phyloP scores from a whole-genome alignment of 2,888 invertebrate species.

The Drosophila neutralis region DNA sequence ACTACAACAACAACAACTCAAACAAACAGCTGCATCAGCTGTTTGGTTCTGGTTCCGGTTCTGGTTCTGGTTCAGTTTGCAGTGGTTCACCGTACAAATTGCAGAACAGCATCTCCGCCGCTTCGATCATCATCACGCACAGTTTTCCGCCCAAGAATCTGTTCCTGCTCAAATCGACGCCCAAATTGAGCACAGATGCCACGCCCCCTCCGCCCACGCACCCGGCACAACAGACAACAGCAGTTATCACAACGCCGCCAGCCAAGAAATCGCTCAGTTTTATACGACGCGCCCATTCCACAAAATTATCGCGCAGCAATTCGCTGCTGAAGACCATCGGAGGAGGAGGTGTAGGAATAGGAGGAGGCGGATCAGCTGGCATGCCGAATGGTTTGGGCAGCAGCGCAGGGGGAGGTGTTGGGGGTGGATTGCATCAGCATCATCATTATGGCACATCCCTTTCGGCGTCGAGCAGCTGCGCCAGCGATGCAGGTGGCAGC shows the following conservation, averaged over 20 bases:
- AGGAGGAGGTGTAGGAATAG: constrained; percentile 3
- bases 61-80: constrained; percentile 13
- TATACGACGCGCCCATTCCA: constrained; percentile 90
- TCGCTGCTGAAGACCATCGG: constrained; percentile 86
- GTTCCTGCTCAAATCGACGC: constrained; percentile 84
- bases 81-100: constrained; percentile 56
- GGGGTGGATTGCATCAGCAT: constrained; percentile 1
- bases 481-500: constrained; percentile 68
- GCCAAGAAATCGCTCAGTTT: constrained; percentile 87
- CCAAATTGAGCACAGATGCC: constrained; percentile 44
- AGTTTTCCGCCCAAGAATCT: constrained; percentile 85
- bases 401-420: neutral
- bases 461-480: constrained; percentile 60
- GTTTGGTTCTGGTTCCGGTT: constrained; percentile 58
- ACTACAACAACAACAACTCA: constrained; percentile 18
- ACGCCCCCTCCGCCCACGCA: constrained; percentile 23
- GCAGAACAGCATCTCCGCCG: constrained; percentile 66
- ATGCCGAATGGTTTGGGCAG: constrained; percentile 20
- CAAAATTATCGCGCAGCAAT: constrained; percentile 89
- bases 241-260: constrained; percentile 82
- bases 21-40: constrained; percentile 60
- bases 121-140: constrained; percentile 76
- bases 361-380: neutral
- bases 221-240: neutral
- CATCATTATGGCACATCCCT: constrained; percentile 15